Percentiles rank a stretch among this genome's conserved stretches.
phyloP scores from a whole-genome alignment of 2,113 vertebrate species.

The Taurulus bubalis region DNA sequence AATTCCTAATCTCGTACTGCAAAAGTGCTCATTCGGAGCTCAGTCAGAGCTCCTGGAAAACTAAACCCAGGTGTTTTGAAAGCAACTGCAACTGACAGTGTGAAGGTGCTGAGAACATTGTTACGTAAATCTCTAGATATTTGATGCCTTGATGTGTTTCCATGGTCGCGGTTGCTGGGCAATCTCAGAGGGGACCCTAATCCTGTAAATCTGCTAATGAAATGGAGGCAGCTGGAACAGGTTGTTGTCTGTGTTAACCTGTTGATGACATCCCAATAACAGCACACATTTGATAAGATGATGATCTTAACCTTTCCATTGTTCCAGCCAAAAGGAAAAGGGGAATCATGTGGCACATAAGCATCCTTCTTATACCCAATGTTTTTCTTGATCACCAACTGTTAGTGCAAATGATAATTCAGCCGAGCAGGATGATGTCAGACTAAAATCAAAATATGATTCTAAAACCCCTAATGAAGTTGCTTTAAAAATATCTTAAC shows the following conservation, averaged over 20 bases:
- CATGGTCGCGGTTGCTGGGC: conserved; percentile 62
- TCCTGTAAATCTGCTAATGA: conserved; percentile 33
- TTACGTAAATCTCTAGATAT: conserved; percentile 32
- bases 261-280: not conserved
- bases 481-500: not conserved
- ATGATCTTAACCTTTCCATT: not conserved
- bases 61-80: conserved; percentile 22
- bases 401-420: not conserved
- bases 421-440: not conserved
- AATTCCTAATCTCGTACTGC: too few species aligned
- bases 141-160: conserved; percentile 33
- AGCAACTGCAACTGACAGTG: not conserved
- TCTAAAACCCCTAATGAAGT: not conserved
- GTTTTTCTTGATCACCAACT: not conserved
- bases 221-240: conserved; percentile 31
- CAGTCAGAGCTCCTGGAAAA: conserved; percentile 17
- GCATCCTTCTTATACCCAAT: not conserved
- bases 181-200: conserved; percentile 10
- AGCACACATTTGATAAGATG: not conserved
- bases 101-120: not conserved
- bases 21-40: not conserved
- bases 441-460: not conserved
- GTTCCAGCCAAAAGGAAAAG: not conserved
- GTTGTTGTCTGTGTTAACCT: conserved; percentile 26
- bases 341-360: not conserved